Evolutionary conservation across 2,797 vertebrate genomes (phyloP), one percentile per base, ranked within the genome.

Genomic region (Nyctibius grandis): DNA sequence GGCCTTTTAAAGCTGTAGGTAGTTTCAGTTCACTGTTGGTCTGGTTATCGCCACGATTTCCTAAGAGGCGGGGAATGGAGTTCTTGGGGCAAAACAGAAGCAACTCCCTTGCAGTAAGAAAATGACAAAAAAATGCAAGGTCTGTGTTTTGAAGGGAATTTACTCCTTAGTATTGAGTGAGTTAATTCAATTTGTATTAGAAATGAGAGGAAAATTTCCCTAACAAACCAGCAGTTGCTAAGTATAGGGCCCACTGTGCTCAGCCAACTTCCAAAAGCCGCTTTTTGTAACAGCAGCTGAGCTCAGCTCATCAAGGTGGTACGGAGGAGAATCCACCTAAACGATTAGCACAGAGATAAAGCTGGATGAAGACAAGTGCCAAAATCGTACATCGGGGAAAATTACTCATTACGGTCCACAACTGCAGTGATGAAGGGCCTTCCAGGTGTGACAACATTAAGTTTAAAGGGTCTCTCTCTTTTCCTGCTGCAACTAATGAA

Each of bases 41-140:
- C 31, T 36, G 17, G 42, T 22, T 31, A 36, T 40, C 11, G 1
- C 34, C 19, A n/a, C 1, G 0, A 29, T 50, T 81, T 59, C 73
- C 34, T 40, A 33, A 64, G 4, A 15, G 0, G 5, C 6, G 38
- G 28, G 47, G 17, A 64, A 82, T 0, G 19, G 34, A 59, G 3
- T 12, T 51, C 29, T 26, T 36, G 38, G 6, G 47, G 45, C 22
- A 81, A 84, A 72, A 12, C 45, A 82, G 48, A 59, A 80, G 22
- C 6, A 85, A 48, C 14, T 60, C 18, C 25, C 13, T 69, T 60
- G 15, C 40, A 48, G 9, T 5, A 77, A 74, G 34, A 79, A 82
- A 80, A 74, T 14, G 0, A 53, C 14, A 8, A 47, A 73, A 61
- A 85, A 53, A 2, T 29, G 8, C 42, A 82, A 57, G 29, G 79